These are phyloP conservation scores for Pelvicachromis taeniatus DNA, from an alignment of 2,113 vertebrate genomes.

Conservation along the genomic window DNA sequence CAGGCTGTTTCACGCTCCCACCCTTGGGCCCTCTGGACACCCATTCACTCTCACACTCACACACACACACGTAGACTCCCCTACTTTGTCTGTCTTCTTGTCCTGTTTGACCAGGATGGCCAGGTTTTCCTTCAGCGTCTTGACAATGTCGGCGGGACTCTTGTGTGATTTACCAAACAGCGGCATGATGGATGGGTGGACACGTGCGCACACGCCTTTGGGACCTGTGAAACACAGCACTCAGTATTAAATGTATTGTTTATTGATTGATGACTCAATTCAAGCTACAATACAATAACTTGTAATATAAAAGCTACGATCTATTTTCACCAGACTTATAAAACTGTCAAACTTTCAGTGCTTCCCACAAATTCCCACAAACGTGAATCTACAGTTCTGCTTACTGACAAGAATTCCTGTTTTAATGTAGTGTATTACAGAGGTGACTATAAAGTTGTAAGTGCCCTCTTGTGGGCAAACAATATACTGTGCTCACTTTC, in stretches of 20 bases:
- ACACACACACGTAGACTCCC: neutral
- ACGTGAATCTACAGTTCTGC: neutral
- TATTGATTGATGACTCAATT: neutral
- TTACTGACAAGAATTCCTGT: fast-evolving
- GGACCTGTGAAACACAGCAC: slow-evolving; percentile 27
- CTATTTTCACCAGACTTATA: neutral
- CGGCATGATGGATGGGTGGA: slow-evolving; percentile 77
- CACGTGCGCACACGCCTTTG: slow-evolving; percentile 7
- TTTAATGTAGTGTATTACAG: neutral
- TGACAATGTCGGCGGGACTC: slow-evolving; percentile 92
- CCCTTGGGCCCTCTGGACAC: neutral
- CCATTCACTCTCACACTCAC: neutral
- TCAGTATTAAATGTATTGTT: neutral
- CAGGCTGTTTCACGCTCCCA: slow-evolving; percentile 17
- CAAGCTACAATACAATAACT: neutral
- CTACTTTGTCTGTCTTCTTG: slow-evolving; percentile 96
- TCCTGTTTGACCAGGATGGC: slow-evolving; percentile 92
- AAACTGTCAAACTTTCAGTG: neutral
- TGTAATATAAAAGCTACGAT: neutral
- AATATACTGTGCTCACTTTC: neutral
- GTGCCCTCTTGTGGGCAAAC: neutral
- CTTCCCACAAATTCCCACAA: neutral
- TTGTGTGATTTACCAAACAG: slow-evolving; percentile 97
- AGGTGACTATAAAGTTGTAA: fast-evolving
- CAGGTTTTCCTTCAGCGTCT: slow-evolving; percentile 90